Percentiles rank a stretch among this genome's conserved stretches.
Conservation (phyloP, 2,888 invertebrate species). For the Andricus quercusramuli region DNA sequence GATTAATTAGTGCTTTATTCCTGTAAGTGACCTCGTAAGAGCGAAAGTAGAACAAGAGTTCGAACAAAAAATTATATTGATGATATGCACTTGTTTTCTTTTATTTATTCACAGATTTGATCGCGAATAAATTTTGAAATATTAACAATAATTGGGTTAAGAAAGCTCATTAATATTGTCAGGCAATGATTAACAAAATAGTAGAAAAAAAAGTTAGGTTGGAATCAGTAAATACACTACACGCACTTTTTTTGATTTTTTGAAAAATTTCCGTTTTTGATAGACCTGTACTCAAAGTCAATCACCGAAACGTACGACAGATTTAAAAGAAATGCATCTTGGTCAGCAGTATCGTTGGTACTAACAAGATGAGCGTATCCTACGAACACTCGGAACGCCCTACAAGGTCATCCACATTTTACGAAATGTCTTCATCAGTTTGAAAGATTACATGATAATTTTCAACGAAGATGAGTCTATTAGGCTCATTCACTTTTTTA, state of each 20-base stretch:
- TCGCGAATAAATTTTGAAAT: not conserved
- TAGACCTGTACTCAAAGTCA: not conserved
- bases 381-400: slow-evolving; percentile 64
- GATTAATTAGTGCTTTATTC: slow-evolving; percentile 22
- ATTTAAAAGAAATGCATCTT: slow-evolving; percentile 66
- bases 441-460: not conserved
- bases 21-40: not conserved
- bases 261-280: not conserved
- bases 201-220: not conserved
- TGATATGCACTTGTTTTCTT: slow-evolving; percentile 19
- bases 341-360: slow-evolving; percentile 62
- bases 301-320: slow-evolving; percentile 20
- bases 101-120: not conserved
- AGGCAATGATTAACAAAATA: not conserved
- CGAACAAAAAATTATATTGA: slow-evolving; percentile 13
- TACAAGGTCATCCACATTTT: slow-evolving; percentile 73
- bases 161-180: too few species aligned
- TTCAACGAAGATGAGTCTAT: not conserved
- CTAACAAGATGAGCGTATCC: slow-evolving; percentile 72
- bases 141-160: not conserved
- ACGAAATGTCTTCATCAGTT: slow-evolving; percentile 43
- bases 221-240: not conserved
- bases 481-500: not conserved
- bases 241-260: slow-evolving; percentile 20
- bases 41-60: slow-evolving; percentile 25